These are phyloP conservation scores for Cataglyphis altisquamis DNA, from an alignment of 2,888 invertebrate genomes.

Conservation along the genomic window DNA sequence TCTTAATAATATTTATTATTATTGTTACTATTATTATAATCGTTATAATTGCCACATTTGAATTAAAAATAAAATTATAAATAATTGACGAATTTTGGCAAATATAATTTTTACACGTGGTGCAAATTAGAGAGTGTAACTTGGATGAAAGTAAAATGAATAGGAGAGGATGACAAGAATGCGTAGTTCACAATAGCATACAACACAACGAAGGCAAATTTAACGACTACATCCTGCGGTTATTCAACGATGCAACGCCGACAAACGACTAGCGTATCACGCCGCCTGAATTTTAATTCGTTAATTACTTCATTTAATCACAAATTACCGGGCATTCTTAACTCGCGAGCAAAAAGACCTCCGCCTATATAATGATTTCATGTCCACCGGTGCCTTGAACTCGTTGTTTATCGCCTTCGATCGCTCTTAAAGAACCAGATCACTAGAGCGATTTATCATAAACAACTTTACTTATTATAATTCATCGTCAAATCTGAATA, in stretches of 20 bases:
- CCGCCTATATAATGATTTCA: constrained; percentile 70
- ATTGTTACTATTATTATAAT: not conserved
- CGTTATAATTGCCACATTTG: not conserved
- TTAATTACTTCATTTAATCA: constrained; percentile 82
- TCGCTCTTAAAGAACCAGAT: constrained; percentile 58
- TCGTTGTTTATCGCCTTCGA: constrained; percentile 46
- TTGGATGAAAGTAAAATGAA: not conserved
- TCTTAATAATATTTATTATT: not conserved
- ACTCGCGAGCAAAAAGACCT: constrained; percentile 69
- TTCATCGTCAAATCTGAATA: not conserved
- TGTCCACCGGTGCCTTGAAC: constrained; percentile 68
- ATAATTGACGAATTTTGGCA: not conserved
- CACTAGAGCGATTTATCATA: not conserved
- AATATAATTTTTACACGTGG: not conserved
- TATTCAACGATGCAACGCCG: constrained; percentile 68
- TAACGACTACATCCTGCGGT: constrained; percentile 74
- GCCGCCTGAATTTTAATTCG: constrained; percentile 81
- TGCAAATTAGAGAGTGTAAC: not conserved
- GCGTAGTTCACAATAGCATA: constrained; percentile 21
- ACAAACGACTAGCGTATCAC: constrained; percentile 76
- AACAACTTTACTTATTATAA: not conserved
- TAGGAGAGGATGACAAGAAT: not conserved
- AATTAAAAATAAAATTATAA: constrained; percentile 9
- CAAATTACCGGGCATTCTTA: constrained; percentile 74
- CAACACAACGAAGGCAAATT: constrained; percentile 63